phyloP scores from a whole-genome alignment of 2,888 invertebrate species.

The Plagodis pulveraria region DNA sequence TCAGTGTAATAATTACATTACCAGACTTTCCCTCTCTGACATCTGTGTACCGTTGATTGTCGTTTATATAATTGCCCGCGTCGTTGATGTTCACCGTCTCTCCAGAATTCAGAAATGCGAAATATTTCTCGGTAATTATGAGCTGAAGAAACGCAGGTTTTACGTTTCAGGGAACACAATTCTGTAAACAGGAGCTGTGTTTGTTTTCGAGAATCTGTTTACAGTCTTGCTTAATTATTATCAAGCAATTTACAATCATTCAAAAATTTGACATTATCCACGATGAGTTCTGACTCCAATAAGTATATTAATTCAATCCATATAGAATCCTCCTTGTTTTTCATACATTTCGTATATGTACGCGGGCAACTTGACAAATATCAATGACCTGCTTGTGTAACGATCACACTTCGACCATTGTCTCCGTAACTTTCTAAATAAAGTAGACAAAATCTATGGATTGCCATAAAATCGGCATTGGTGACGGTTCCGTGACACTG shows the following conservation, averaged over 20 bases:
- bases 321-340: conserved; percentile 13
- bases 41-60: conserved; percentile 73
- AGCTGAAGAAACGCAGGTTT: conserved; percentile 28
- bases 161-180: conserved; percentile 24
- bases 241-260: conserved; percentile 22
- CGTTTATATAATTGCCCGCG: conserved; percentile 76
- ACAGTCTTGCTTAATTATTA: conserved; percentile 17
- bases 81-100: conserved; percentile 31
- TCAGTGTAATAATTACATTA: conserved; percentile 73
- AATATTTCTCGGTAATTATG: conserved; percentile 29
- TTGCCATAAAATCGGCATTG: conserved; percentile 67
- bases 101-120: conserved; percentile 18
- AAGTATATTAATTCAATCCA: conserved; percentile 11
- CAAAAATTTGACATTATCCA: conserved; percentile 19
- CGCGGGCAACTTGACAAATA: conserved; percentile 60
- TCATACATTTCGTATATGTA: conserved; percentile 27
- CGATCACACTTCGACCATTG: conserved; percentile 64
- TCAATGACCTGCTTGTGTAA: conserved; percentile 63
- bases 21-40: conserved; percentile 71
- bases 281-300: conserved; percentile 13
- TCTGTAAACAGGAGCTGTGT: conserved; percentile 17
- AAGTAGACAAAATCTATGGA: conserved; percentile 55
- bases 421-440: conserved; percentile 70
- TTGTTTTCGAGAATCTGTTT: conserved; percentile 21
- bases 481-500: conserved; percentile 47